phyloP scores from a whole-genome alignment of 2,113 vertebrate genomes.

The Macaca nemestrina region DNA sequence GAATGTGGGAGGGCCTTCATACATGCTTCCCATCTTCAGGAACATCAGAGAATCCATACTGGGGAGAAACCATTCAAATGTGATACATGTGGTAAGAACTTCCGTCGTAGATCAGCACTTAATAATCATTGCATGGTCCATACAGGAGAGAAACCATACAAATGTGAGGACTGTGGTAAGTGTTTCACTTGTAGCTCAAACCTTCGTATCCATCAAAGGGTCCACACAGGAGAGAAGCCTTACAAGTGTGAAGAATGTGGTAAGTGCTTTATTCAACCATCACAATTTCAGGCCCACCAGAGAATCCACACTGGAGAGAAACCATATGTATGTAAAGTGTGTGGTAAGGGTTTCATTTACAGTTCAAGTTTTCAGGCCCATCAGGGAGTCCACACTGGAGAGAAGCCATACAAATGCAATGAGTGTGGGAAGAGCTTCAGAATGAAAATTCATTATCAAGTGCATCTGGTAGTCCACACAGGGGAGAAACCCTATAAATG shows the following conservation, averaged over 20 bases:
- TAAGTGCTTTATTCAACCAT: constrained; percentile 81
- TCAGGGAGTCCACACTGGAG: not conserved
- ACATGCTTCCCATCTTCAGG: constrained; percentile 81
- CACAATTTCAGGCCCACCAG: constrained; percentile 1
- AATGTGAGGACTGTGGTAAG: not conserved
- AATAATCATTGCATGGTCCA: constrained; percentile 81
- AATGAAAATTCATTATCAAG: not conserved
- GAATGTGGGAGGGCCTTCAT: not conserved
- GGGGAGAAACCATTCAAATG: constrained; percentile 78
- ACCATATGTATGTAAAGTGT: not conserved
- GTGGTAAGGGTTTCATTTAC: constrained; percentile 39
- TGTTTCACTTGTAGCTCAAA: not conserved
- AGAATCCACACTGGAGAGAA: constrained; percentile 38
- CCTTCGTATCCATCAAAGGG: not conserved
- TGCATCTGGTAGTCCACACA: constrained; percentile 19
- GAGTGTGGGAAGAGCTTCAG: not conserved
- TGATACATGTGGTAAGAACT: constrained; percentile 85
- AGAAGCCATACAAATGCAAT: not conserved
- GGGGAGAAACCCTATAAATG: constrained; percentile 22
- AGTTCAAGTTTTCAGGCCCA: constrained; percentile 20
- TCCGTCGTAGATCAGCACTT: constrained; percentile 88
- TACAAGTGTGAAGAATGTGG: constrained; percentile 68
- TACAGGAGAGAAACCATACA: not conserved
- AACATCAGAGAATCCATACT: constrained; percentile 82
- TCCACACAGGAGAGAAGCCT: not conserved